Conservation (phyloP, 2,888 invertebrate genomes). For the Ophonus ardosiacus region DNA sequence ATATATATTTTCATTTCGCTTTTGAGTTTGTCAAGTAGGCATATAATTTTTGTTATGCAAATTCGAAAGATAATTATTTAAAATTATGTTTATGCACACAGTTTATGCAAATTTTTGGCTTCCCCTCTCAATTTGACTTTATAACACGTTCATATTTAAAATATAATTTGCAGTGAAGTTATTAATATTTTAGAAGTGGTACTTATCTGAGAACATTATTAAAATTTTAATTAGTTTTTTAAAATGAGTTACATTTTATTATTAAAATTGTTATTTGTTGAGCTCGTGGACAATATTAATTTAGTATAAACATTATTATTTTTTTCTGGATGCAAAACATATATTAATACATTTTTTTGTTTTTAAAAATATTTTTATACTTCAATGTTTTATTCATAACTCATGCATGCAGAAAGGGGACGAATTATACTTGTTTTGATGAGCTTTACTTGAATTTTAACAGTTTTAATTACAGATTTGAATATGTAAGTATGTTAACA, state of each 20-base stretch:
- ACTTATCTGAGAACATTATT: not conserved
- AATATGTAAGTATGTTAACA: too few relatives aligned
- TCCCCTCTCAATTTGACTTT: constrained; percentile 15
- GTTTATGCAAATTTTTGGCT: constrained; percentile 10
- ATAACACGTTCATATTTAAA: constrained; percentile 3
- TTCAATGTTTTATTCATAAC: too few relatives aligned
- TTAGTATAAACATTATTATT: too few relatives aligned
- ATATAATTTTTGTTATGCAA: constrained; percentile 44
- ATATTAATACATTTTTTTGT: too few relatives aligned
- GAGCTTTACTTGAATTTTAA: too few relatives aligned
- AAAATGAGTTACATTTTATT: not conserved
- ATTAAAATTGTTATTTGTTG: too few relatives aligned
- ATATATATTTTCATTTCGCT: constrained; percentile 15
- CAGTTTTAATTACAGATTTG: too few relatives aligned
- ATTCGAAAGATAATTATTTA: constrained; percentile 23
- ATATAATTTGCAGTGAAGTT: constrained; percentile 15
- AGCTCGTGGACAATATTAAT: too few relatives aligned
- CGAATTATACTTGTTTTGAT: too few relatives aligned
- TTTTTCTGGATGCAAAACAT: too few relatives aligned
- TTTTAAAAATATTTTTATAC: too few relatives aligned
- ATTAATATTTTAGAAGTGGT: not conserved
- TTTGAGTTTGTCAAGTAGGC: constrained; percentile 11
- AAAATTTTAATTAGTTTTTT: not conserved
- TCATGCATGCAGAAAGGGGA: too few relatives aligned
- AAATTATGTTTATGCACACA: constrained; percentile 20